Percentiles rank a stretch among this genome's conserved stretches.
phyloP scores from a whole-genome alignment of 2,113 vertebrate genomes.

The Cynopterus brachyotis region DNA sequence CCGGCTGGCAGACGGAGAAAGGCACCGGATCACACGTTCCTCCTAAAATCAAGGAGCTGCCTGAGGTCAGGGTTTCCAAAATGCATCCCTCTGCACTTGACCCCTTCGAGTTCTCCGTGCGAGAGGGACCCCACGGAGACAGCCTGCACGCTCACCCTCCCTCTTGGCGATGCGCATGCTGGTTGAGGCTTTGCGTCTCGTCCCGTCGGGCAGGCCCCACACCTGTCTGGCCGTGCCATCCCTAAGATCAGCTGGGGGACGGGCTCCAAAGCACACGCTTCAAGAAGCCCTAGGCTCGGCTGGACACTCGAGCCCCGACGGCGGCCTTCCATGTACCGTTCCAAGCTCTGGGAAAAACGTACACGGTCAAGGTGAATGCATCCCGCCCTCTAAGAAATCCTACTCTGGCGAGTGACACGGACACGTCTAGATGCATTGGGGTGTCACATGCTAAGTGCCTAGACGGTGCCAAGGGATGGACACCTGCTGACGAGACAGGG shows the following conservation, averaged over 20 bases:
- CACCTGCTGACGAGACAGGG: background rate
- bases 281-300: background rate
- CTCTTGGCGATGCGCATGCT: background rate
- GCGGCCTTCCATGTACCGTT: background rate
- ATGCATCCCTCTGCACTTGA: background rate
- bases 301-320: background rate
- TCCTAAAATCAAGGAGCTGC: constrained; percentile 1
- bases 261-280: background rate
- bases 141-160: rapidly evolving
- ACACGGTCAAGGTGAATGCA: background rate
- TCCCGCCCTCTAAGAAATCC: background rate
- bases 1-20: background rate
- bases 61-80: background rate
- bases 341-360: background rate
- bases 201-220: background rate
- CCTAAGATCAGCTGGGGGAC: background rate
- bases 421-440: background rate
- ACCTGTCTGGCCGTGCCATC: background rate
- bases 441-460: background rate
- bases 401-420: background rate
- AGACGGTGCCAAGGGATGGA: background rate
- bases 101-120: background rate
- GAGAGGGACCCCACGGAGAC: background rate
- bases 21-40: background rate
- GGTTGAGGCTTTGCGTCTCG: background rate